phyloP scores from a whole-genome alignment of 2,888 invertebrate species.

The Hypomecis punctinalis region DNA sequence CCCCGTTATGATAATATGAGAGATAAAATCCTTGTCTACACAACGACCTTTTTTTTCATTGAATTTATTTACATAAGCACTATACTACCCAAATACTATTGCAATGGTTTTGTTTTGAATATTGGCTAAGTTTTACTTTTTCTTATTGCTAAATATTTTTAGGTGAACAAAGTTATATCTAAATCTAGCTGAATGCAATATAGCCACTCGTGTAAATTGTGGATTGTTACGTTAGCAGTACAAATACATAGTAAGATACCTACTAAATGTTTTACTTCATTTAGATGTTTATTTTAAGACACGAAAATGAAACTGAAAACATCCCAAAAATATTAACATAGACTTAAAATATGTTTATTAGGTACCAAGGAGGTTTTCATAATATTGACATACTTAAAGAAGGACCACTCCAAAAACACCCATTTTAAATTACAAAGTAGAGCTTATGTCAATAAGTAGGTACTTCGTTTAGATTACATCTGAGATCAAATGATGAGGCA shows the following conservation, averaged over 20 bases:
- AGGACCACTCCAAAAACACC: background rate
- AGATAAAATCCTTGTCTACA: slow-evolving; percentile 11
- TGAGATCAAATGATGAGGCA: slow-evolving; percentile 1
- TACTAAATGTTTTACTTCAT: too few relatives aligned
- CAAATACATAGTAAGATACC: too few relatives aligned
- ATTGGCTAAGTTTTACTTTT: background rate
- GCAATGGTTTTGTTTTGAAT: background rate
- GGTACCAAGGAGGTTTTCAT: background rate
- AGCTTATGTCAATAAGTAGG: background rate
- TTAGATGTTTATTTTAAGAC: too few relatives aligned
- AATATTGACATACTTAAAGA: slow-evolving; percentile 7
- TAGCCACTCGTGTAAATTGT: too few relatives aligned
- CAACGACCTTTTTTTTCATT: slow-evolving; percentile 16
- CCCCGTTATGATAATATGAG: slow-evolving; percentile 13
- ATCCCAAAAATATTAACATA: background rate
- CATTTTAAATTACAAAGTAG: background rate
- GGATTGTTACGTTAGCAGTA: too few relatives aligned
- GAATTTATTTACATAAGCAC: slow-evolving; percentile 5
- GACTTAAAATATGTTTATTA: background rate
- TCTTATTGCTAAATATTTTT: too few relatives aligned
- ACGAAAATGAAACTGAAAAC: too few relatives aligned
- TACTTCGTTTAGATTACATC: background rate
- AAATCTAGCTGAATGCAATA: too few relatives aligned
- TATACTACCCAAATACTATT: background rate
- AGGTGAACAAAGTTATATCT: too few relatives aligned